Evolutionary conservation across 2,797 vertebrate species (phyloP), one percentile per base, ranked within the genome.

Genomic region (Siniperca scherzeri): DNA sequence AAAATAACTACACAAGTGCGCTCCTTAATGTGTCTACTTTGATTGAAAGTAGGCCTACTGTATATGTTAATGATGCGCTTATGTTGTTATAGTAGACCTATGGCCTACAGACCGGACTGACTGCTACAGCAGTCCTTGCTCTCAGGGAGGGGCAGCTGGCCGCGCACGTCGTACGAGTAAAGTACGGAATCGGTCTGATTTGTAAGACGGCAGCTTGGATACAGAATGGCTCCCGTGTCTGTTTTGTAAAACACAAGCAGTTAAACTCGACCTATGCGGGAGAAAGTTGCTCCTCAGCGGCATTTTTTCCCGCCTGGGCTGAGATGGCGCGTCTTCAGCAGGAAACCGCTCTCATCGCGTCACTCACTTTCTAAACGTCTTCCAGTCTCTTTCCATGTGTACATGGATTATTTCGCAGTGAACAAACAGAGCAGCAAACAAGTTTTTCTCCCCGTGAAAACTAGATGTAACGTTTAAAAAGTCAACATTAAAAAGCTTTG

Each of bases 121-220:
- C 50, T 21, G 53, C 17, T 59, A 12, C 64, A 52, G 17, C 3
- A 13, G 17, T 7, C 17, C 12, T 5, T 2, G 10, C 9, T 42
- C 19, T 67, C 72, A 85, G 91, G 91, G 89, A 88, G 89, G 88
- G 89, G 91, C 89, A 46, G 84, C 80, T 42, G 69, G 42, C 74
- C 22, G 33, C 71, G 12, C 66, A 30, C 30, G 30, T 30, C 30
- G 30, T 30, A 30, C 30, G 30, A 30, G 30, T 30, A 30, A 30
- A 30, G 30, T 30, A 30, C 30, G 30, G 30, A 30, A 30, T 30
- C 30, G 3, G 30, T 21, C 7, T 19, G 36, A 19, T 38, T 7
- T 6, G 2, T 22, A 17, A 16, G 1, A 30, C 30, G 30, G 30
- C 30, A 30, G 30, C 30, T 30, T 30, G 30, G 30, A 30, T 30